A percentile compares a stretch with the other conserved stretches of the same genome.
phyloP scores from a whole-genome alignment of 2,113 vertebrate species.

The Pachypanchax playfairii region DNA sequence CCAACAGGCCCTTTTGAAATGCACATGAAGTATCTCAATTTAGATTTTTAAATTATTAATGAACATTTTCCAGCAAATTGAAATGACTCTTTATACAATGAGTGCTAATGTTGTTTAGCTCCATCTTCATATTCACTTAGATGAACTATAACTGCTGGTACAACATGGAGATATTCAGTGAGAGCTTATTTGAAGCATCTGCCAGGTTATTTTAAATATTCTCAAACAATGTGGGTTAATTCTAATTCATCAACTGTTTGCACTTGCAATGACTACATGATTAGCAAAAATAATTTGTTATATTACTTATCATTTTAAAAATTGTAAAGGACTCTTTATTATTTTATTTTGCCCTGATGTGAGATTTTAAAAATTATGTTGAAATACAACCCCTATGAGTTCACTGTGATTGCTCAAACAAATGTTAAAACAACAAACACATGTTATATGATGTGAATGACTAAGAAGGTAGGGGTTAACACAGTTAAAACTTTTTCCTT shows the following conservation, averaged over 20 bases:
- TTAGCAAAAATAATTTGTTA: too few relatives aligned
- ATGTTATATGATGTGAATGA: too few relatives aligned
- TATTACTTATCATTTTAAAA: too few relatives aligned
- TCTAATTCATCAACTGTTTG: not conserved
- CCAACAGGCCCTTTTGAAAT: not conserved
- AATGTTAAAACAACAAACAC: too few relatives aligned
- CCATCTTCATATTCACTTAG: not conserved
- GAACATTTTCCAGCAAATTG: not conserved
- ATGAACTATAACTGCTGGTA: not conserved
- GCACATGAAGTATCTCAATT: not conserved
- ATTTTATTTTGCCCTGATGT: too few relatives aligned
- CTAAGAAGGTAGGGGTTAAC: too few relatives aligned
- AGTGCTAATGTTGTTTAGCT: not conserved
- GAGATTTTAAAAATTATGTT: too few relatives aligned
- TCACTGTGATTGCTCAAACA: too few relatives aligned
- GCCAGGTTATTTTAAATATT: not conserved
- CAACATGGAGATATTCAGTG: constrained; percentile 2
- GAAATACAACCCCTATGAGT: too few relatives aligned
- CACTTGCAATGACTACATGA: not conserved
- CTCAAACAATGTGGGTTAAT: not conserved
- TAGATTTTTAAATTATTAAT: not conserved
- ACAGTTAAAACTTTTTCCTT: too few relatives aligned
- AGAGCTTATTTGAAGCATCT: constrained; percentile 7
- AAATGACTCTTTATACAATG: not conserved
- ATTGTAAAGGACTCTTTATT: too few relatives aligned